Conservation (phyloP, 2,888 invertebrate genomes). For the Troglohyphantes excavatus region DNA sequence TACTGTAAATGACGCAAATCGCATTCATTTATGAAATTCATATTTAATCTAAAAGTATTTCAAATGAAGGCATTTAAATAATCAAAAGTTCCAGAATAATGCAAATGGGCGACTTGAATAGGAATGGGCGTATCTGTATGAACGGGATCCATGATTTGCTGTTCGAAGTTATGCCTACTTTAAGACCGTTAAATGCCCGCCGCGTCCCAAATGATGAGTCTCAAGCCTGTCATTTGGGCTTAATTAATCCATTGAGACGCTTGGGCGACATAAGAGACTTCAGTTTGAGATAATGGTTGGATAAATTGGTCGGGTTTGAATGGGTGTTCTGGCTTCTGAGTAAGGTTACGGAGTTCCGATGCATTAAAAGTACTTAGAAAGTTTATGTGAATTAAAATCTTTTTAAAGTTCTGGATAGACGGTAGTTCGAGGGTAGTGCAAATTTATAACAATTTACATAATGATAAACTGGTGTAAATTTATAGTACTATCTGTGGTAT, state of each 20-base stretch:
- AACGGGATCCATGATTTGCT: constrained; percentile 23
- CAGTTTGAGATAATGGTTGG: background rate
- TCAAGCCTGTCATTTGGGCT: constrained; percentile 2
- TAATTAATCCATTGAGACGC: constrained; percentile 14
- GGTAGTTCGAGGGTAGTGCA: too few species aligned
- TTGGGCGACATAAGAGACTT: background rate
- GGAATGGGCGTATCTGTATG: background rate
- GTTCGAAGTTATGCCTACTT: constrained; percentile 13
- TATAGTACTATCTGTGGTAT: too few species aligned
- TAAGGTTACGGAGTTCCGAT: too few species aligned
- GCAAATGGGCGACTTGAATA: background rate
- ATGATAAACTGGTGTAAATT: too few species aligned
- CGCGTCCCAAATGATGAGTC: background rate
- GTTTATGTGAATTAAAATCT: too few species aligned
- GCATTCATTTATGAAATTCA: background rate
- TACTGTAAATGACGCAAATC: background rate
- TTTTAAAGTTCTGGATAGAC: too few species aligned
- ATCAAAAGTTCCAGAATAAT: background rate
- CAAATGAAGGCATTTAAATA: background rate
- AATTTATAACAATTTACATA: too few species aligned
- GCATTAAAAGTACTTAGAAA: too few species aligned
- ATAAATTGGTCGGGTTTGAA: background rate
- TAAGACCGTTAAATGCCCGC: background rate
- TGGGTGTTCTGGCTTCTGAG: too few species aligned
- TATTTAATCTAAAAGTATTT: background rate